A percentile compares a stretch with the other conserved stretches of the same genome.
Evolutionary conservation across 2,113 vertebrate species (phyloP).

Genomic region (Pandion haliaetus): DNA sequence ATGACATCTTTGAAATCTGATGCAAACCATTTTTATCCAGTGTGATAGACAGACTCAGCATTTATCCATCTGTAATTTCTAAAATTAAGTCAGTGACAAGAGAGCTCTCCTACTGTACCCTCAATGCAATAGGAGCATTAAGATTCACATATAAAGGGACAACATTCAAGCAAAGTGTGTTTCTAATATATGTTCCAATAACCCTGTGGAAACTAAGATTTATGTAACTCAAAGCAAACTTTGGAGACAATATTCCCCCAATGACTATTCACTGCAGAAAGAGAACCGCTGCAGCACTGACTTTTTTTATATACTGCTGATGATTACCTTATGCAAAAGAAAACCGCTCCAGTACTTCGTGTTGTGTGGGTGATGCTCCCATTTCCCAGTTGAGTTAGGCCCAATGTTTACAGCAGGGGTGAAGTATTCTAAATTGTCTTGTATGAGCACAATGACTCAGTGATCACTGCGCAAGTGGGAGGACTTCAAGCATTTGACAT

Average conservation of each 20-base stretch:
- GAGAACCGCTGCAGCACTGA: not conserved
- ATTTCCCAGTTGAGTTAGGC: constrained; percentile 11
- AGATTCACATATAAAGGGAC: not conserved
- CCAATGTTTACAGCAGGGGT: not conserved
- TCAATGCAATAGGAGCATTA: not conserved
- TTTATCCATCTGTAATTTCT: not conserved
- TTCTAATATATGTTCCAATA: not conserved
- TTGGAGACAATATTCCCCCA: not conserved
- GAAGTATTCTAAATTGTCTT: constrained; percentile 9
- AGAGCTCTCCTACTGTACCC: not conserved
- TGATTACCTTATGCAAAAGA: not conserved
- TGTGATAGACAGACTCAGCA: not conserved
- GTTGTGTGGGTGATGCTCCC: constrained; percentile 24
- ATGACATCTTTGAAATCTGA: not conserved
- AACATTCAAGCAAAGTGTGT: not conserved
- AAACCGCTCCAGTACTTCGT: not conserved
- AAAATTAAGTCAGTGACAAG: not conserved
- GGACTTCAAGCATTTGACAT: constrained; percentile 19
- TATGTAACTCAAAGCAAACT: not conserved
- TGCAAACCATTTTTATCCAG: not conserved
- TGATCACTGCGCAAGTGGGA: not conserved
- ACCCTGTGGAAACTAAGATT: not conserved
- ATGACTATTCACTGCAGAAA: not conserved
- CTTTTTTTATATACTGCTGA: not conserved
- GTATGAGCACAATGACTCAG: constrained; percentile 18